Evolutionary conservation across 2,113 vertebrate genomes (phyloP).

Genomic region (Cranoglanis bouderius): DNA sequence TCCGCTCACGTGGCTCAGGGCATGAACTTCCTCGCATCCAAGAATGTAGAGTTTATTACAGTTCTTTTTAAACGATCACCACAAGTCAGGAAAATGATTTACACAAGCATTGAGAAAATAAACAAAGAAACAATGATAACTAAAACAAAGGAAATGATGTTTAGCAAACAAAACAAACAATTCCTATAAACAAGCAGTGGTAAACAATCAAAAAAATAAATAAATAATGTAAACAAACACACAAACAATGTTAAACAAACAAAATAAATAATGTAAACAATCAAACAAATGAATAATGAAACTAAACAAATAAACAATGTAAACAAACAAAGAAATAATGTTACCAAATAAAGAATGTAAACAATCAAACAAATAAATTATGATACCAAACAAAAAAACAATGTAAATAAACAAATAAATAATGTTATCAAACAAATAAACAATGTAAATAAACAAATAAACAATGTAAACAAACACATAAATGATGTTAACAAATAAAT

Average conservation of each 20-base stretch:
- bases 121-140: too few relatives aligned
- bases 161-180: too few relatives aligned
- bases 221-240: too few relatives aligned
- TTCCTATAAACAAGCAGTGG: too few relatives aligned
- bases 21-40: conserved; percentile 91
- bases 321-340: not conserved
- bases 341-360: not conserved
- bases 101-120: not conserved
- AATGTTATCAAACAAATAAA: not conserved
- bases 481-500: not conserved
- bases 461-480: not conserved
- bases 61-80: not conserved
- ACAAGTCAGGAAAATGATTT: not conserved
- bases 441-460: too few relatives aligned
- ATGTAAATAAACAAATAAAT: too few relatives aligned
- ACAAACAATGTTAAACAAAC: not conserved
- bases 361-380: too few relatives aligned
- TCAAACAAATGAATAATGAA: too few relatives aligned
- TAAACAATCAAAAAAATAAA: too few relatives aligned
- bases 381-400: too few relatives aligned
- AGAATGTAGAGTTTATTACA: conserved; percentile 74
- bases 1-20: conserved; percentile 90
- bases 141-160: not conserved
- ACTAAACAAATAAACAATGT: not conserved
- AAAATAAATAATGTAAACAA: not conserved